phyloP scores from a whole-genome alignment of 2,113 vertebrate genomes.

The Rhea pennata region DNA sequence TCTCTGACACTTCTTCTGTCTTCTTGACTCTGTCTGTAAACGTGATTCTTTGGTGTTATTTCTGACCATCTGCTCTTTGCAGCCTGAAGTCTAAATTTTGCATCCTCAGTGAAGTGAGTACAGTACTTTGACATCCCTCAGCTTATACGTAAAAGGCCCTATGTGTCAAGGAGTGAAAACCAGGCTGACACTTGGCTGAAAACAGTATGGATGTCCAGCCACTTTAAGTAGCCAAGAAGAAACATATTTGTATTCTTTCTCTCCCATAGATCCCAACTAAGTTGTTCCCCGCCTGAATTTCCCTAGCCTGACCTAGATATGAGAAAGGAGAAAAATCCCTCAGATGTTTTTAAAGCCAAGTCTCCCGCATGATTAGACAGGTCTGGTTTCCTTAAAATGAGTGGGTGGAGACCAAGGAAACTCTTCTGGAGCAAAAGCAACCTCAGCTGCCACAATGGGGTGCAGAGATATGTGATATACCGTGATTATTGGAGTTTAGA shows the following conservation, averaged over 20 bases:
- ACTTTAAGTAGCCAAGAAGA: neutral
- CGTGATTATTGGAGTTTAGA: constrained; percentile 60
- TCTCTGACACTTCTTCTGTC: neutral
- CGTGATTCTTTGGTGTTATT: neutral
- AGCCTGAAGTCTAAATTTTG: neutral
- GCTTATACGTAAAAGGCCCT: neutral
- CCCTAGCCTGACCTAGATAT: neutral
- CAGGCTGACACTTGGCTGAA: neutral
- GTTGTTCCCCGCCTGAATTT: neutral
- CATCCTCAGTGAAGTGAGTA: neutral
- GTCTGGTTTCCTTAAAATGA: neutral
- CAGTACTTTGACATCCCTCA: neutral
- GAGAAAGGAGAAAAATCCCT: neutral
- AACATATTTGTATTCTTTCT: neutral
- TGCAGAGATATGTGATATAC: constrained; percentile 26
- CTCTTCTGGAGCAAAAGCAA: neutral
- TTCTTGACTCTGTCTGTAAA: neutral
- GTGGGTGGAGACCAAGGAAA: neutral
- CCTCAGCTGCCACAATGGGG: neutral
- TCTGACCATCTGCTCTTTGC: neutral
- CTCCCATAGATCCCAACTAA: neutral
- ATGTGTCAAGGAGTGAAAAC: neutral
- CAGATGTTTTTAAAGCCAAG: neutral
- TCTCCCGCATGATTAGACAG: neutral
- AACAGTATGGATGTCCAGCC: neutral